Conservation (phyloP, 2,888 invertebrate species). For the Acleris sparsana region DNA sequence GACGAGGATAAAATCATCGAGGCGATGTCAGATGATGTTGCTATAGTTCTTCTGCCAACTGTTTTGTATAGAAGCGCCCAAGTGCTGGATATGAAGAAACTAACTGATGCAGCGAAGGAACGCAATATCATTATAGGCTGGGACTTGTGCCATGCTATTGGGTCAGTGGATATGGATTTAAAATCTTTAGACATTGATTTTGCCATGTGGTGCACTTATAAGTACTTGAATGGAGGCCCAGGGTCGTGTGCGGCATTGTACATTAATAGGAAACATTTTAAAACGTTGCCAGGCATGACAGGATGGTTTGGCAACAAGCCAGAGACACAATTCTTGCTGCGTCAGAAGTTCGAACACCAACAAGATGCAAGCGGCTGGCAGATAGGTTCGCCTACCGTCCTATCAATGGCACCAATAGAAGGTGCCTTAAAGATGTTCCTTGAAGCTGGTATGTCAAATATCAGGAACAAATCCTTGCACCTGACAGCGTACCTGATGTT, state of each 20-base stretch:
- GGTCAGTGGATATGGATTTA: constrained; percentile 63
- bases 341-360: constrained; percentile 68
- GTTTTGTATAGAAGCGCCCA: constrained; percentile 70
- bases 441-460: constrained; percentile 62
- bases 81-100: constrained; percentile 64
- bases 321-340: constrained; percentile 61
- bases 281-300: constrained; percentile 59
- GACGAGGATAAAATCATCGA: constrained; percentile 63
- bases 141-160: constrained; percentile 70
- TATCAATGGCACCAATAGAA: constrained; percentile 68
- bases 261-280: constrained; percentile 67
- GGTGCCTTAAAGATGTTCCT: constrained; percentile 62
- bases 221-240: constrained; percentile 73
- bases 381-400: constrained; percentile 61
- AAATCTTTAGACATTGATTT: constrained; percentile 67
- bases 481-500: constrained; percentile 72
- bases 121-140: constrained; percentile 66
- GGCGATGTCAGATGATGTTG: constrained; percentile 70
- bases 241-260: constrained; percentile 64
- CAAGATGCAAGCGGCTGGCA: constrained; percentile 69
- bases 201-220: constrained; percentile 75
- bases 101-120: constrained; percentile 61
- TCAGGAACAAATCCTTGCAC: constrained; percentile 68
- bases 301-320: constrained; percentile 71
- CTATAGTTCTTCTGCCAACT: constrained; percentile 59